phyloP scores from a whole-genome alignment of 2,797 vertebrate genomes.

The Pseudochaenichthys georgianus region DNA sequence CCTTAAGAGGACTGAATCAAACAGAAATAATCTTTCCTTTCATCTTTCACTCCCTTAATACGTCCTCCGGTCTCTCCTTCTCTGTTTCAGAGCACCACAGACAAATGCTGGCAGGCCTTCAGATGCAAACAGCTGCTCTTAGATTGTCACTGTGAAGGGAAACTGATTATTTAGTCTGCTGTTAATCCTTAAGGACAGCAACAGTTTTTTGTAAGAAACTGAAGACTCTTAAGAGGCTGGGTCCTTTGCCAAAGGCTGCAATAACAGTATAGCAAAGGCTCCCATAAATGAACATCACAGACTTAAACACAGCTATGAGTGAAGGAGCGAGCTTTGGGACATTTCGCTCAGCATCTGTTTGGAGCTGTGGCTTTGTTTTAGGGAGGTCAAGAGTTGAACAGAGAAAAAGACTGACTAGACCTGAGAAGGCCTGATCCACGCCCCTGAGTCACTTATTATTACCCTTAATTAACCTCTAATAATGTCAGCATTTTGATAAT shows the following conservation, averaged over 20 bases:
- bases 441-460: conserved; percentile 16
- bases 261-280: conserved; percentile 43
- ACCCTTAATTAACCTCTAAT: neutral
- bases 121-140: conserved; percentile 82
- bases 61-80: conserved; percentile 32
- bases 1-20: conserved; percentile 51
- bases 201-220: conserved; percentile 57
- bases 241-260: conserved; percentile 62
- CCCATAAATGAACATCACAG: conserved; percentile 69
- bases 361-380: conserved; percentile 28
- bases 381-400: conserved; percentile 25
- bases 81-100: conserved; percentile 48
- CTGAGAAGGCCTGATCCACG: conserved; percentile 8
- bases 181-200: conserved; percentile 63
- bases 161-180: conserved; percentile 84
- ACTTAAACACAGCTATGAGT: conserved; percentile 53
- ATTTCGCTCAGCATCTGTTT: conserved; percentile 68
- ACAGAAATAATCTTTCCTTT: conserved; percentile 55
- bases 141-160: conserved; percentile 69
- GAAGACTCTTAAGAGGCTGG: conserved; percentile 57
- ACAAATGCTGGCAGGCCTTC: conserved; percentile 70
- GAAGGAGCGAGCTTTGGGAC: conserved; percentile 33
- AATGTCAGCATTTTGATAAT: neutral
- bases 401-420: conserved; percentile 28
- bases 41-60: conserved; percentile 36